A percentile compares a stretch with the other conserved stretches of the same genome.
phyloP scores from a whole-genome alignment of 2,888 invertebrate genomes.

The Lasius platythorax region DNA sequence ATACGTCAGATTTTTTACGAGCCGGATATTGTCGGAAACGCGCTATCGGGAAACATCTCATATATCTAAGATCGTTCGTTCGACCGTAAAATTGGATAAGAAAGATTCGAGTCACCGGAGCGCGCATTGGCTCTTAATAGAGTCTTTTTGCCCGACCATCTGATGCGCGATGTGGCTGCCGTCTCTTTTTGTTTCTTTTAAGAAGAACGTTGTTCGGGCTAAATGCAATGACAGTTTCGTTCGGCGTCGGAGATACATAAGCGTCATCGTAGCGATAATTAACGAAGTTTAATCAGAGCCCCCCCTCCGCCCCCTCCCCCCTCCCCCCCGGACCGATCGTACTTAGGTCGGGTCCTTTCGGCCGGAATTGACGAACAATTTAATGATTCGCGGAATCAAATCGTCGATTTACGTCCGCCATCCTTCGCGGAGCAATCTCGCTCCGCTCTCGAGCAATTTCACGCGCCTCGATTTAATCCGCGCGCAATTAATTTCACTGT shows the following conservation, averaged over 20 bases:
- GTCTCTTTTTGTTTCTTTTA: conserved; percentile 18
- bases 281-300: conserved; percentile 60
- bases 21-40: neutral
- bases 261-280: conserved; percentile 53
- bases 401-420: neutral
- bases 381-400: conserved; percentile 26
- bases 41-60: neutral
- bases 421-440: neutral
- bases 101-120: conserved; percentile 29
- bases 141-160: conserved; percentile 14
- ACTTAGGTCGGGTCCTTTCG: conserved; percentile 19
- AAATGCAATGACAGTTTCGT: conserved; percentile 36
- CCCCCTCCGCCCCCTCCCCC: no score
- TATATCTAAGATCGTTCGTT: conserved; percentile 19
- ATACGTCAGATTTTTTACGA: neutral
- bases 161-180: neutral
- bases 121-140: conserved; percentile 25
- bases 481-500: neutral
- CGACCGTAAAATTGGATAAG: conserved; percentile 37
- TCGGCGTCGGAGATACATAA: conserved; percentile 1
- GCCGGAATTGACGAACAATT: conserved; percentile 34
- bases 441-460: neutral
- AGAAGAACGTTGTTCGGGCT: conserved; percentile 1
- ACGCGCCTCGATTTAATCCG: neutral
- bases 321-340: neutral